A percentile compares a stretch with the other conserved stretches of the same genome.
phyloP scores from a whole-genome alignment of 2,797 vertebrate genomes.

The Urosaurus nigricauda region DNA sequence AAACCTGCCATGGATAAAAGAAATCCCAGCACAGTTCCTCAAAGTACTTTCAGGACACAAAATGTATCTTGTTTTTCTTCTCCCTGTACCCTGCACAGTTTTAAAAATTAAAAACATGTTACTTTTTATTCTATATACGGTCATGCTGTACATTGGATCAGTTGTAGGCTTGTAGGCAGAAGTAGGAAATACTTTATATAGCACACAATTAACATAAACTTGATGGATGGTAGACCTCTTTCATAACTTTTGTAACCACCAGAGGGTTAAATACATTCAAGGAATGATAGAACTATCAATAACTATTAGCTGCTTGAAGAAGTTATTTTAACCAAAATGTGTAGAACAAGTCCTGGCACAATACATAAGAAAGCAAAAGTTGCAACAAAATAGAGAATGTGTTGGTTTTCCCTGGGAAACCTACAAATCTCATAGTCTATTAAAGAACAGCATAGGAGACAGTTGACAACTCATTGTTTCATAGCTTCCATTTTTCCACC shows the following conservation, averaged over 20 bases:
- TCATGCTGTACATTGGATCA: neutral
- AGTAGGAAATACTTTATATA: neutral
- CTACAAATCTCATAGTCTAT: neutral
- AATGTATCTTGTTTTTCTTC: conserved; percentile 19
- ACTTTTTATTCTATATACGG: neutral
- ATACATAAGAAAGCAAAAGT: conserved; percentile 6
- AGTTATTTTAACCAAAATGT: neutral
- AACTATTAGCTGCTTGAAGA: neutral
- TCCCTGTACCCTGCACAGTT: neutral
- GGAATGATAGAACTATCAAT: neutral
- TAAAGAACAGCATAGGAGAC: neutral
- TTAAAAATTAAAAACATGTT: neutral
- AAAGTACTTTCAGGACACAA: neutral
- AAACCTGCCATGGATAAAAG: conserved; percentile 24
- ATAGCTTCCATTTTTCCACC: neutral
- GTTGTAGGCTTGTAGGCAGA: no score
- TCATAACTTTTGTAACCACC: neutral
- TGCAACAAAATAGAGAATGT: neutral
- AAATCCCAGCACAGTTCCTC: conserved; percentile 4
- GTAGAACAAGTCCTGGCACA: neutral
- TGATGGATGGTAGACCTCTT: neutral
- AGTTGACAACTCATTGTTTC: neutral
- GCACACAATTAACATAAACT: neutral
- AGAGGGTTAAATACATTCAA: neutral
- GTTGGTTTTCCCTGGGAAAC: neutral